Evolutionary conservation across 2,113 vertebrate species (phyloP).

Genomic region (Onychorhynchus coronatus): DNA sequence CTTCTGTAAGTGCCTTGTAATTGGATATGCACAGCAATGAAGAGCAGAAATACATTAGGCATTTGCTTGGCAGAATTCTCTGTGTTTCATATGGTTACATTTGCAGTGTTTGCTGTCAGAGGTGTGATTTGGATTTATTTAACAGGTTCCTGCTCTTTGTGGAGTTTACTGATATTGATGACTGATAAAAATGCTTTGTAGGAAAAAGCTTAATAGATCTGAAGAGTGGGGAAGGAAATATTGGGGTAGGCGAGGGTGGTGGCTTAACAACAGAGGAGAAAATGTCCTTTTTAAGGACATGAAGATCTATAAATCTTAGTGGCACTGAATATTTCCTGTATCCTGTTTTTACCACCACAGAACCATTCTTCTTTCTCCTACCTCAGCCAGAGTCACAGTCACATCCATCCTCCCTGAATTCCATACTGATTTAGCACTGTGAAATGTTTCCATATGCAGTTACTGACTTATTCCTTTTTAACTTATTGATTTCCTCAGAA

Average conservation of each 20-base stretch:
- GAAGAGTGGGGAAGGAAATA: background rate
- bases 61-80: background rate
- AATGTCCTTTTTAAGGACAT: background rate
- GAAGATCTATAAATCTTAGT: background rate
- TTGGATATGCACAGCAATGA: background rate
- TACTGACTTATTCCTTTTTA: background rate
- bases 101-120: background rate
- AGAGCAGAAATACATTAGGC: background rate
- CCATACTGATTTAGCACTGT: background rate
- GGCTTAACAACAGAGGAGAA: background rate
- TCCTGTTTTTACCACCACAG: background rate
- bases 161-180: background rate
- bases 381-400: background rate
- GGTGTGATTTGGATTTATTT: background rate
- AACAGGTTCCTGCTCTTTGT: background rate
- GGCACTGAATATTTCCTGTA: background rate
- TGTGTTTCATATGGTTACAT: background rate
- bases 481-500: slow-evolving; percentile 72
- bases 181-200: background rate
- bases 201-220: background rate
- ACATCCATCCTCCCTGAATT: background rate
- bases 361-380: background rate
- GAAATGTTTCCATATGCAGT: background rate
- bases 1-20: background rate
- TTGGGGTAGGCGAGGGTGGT: background rate